phyloP scores from a whole-genome alignment of 1,140 invertebrate genomes.

The Ostrea denselamellosa region DNA sequence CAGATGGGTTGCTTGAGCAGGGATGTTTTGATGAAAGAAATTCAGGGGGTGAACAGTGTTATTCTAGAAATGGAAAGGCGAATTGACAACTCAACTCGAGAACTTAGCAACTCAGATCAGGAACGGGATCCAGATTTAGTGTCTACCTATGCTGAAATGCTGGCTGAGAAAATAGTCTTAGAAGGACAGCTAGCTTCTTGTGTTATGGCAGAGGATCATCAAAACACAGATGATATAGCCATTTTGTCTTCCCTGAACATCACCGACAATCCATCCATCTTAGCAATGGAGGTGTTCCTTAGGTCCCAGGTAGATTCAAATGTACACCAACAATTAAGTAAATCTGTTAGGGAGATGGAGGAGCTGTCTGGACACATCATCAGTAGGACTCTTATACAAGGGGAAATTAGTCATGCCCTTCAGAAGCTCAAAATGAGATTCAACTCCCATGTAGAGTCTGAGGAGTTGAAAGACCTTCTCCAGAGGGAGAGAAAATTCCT shows the following conservation, averaged over 20 bases:
- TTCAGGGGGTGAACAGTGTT: constrained; percentile 65
- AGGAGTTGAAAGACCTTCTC: constrained; percentile 56
- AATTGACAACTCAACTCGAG: constrained; percentile 65
- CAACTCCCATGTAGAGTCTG: constrained; percentile 43
- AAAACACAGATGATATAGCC: constrained; percentile 61
- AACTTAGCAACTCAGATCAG: constrained; percentile 56
- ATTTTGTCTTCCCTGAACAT: constrained; percentile 60
- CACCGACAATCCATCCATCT: constrained; percentile 64
- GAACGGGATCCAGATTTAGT: constrained; percentile 64
- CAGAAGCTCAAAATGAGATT: constrained; percentile 67
- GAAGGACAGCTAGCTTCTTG: constrained; percentile 69
- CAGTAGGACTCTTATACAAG: constrained; percentile 68
- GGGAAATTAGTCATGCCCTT: constrained; percentile 73
- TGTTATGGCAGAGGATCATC: constrained; percentile 63
- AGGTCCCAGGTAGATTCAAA: constrained; percentile 71
- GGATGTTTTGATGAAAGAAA: constrained; percentile 68
- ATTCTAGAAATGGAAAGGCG: constrained; percentile 67
- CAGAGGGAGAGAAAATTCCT: constrained; percentile 64
- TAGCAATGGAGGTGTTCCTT: constrained; percentile 71
- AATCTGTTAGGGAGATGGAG: constrained; percentile 62
- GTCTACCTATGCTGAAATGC: constrained; percentile 67
- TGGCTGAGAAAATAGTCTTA: constrained; percentile 73
- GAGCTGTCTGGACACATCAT: constrained; percentile 69
- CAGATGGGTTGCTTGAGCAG: constrained; percentile 59
- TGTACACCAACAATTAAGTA: constrained; percentile 65